A percentile compares a stretch with the other conserved stretches of the same genome.
Conservation (phyloP, 1,140 invertebrate species). For the Drosophila elegans region DNA sequence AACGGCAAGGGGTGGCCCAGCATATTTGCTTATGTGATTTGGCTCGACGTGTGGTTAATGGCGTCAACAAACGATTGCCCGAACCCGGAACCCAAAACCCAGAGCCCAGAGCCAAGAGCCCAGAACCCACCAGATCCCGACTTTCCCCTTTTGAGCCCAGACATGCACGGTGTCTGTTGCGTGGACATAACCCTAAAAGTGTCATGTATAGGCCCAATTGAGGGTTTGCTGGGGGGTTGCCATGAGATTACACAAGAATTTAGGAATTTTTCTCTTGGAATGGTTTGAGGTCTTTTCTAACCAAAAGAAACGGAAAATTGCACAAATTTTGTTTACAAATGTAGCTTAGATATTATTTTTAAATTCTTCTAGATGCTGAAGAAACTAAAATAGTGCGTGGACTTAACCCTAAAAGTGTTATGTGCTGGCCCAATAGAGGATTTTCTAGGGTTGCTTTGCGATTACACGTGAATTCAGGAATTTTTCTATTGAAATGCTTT, state of each 20-base stretch:
- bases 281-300: too few relatives aligned
- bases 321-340: too few relatives aligned
- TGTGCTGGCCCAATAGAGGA: too few relatives aligned
- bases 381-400: too few relatives aligned
- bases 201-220: conserved; percentile 20
- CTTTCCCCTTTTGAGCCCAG: background rate
- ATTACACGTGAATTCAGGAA: too few relatives aligned
- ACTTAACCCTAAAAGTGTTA: too few relatives aligned
- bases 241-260: background rate
- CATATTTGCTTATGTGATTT: conserved; percentile 75
- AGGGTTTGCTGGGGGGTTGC: background rate
- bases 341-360: too few relatives aligned
- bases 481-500: too few relatives aligned
- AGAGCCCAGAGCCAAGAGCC: conserved; percentile 1
- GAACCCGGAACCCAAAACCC: conserved; percentile 31
- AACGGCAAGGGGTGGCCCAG: conserved; percentile 5
- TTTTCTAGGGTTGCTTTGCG: too few relatives aligned
- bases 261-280: background rate
- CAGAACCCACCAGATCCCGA: conserved; percentile 20
- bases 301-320: too few relatives aligned
- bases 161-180: background rate
- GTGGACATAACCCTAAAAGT: background rate
- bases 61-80: conserved; percentile 69
- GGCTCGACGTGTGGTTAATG: conserved; percentile 68
- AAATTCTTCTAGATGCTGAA: too few relatives aligned